A percentile compares a stretch with the other conserved stretches of the same genome.
phyloP scores from a whole-genome alignment of 2,888 invertebrate species.

The Antheraea yamamai region DNA sequence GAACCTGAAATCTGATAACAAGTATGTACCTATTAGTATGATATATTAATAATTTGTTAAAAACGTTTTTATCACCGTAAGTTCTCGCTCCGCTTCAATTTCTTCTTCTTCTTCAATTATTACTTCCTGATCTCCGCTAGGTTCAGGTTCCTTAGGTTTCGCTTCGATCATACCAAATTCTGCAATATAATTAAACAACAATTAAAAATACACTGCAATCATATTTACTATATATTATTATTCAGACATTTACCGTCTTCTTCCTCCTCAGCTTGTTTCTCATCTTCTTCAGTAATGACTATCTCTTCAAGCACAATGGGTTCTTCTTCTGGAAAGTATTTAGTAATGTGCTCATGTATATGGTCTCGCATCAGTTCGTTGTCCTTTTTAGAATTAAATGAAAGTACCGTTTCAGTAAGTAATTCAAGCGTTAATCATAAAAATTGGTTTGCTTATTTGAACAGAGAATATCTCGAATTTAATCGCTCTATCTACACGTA shows the following conservation, averaged over 20 bases:
- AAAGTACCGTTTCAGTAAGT: not conserved
- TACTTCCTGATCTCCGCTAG: constrained; percentile 32
- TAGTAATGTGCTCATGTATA: constrained; percentile 83
- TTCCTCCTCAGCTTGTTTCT: constrained; percentile 47
- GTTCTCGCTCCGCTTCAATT: constrained; percentile 56
- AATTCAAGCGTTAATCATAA: not conserved
- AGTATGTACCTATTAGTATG: not conserved
- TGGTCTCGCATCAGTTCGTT: constrained; percentile 83
- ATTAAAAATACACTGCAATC: not conserved
- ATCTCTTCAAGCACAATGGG: constrained; percentile 73
- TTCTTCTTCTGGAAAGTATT: constrained; percentile 81
- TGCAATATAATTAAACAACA: constrained; percentile 26
- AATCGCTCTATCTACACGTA: no score
- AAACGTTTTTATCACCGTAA: constrained; percentile 50
- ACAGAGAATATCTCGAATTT: no score
- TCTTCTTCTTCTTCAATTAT: constrained; percentile 58
- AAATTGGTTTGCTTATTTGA: no score
- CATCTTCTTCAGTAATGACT: constrained; percentile 65
- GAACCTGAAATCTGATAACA: not conserved
- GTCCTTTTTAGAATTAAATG: constrained; percentile 77
- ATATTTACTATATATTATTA: not conserved
- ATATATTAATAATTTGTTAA: not conserved
- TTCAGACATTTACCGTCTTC: constrained; percentile 49
- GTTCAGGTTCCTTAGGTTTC: constrained; percentile 34
- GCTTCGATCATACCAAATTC: constrained; percentile 46